A percentile compares a stretch with the other conserved stretches of the same genome.
These are phyloP conservation scores for Pterophyllum scalare DNA, from an alignment of 2,113 vertebrate species.

Conservation along the genomic window DNA sequence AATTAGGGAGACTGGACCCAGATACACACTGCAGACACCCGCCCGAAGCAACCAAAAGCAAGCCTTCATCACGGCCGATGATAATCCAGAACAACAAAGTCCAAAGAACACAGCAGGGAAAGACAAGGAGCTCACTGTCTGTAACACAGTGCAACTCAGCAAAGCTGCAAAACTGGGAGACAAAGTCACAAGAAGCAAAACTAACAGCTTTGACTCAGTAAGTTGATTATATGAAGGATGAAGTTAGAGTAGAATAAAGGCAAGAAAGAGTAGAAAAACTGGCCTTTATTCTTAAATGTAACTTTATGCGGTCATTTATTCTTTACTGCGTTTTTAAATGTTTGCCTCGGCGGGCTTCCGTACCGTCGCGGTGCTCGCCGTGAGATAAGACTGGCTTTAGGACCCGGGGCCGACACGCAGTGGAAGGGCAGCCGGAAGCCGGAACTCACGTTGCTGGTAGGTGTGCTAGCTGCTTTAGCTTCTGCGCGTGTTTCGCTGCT, in stretches of 20 bases:
- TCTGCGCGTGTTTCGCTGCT: background rate
- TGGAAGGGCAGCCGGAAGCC: slow-evolving; percentile 32
- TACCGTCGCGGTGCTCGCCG: background rate
- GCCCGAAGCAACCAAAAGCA: background rate
- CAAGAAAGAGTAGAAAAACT: too few relatives aligned
- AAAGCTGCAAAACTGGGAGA: too few relatives aligned
- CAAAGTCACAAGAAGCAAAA: background rate
- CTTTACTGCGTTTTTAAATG: too few relatives aligned
- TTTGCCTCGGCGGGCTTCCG: background rate
- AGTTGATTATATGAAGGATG: background rate
- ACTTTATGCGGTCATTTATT: too few relatives aligned
- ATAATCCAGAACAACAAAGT: background rate
- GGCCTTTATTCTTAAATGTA: too few relatives aligned
- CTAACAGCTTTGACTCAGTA: background rate
- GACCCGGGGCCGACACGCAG: slow-evolving; percentile 28
- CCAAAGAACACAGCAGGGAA: background rate
- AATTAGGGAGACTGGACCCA: background rate
- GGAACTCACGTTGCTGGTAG: slow-evolving; percentile 47
- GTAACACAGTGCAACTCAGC: too few relatives aligned
- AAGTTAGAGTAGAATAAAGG: too few relatives aligned
- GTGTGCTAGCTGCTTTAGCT: slow-evolving; percentile 30
- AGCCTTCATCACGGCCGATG: background rate
- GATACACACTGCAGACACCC: background rate
- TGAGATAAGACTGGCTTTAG: background rate
- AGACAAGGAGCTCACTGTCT: too few relatives aligned